phyloP scores from a whole-genome alignment of 2,888 invertebrate species.

The Sipha maydis region DNA sequence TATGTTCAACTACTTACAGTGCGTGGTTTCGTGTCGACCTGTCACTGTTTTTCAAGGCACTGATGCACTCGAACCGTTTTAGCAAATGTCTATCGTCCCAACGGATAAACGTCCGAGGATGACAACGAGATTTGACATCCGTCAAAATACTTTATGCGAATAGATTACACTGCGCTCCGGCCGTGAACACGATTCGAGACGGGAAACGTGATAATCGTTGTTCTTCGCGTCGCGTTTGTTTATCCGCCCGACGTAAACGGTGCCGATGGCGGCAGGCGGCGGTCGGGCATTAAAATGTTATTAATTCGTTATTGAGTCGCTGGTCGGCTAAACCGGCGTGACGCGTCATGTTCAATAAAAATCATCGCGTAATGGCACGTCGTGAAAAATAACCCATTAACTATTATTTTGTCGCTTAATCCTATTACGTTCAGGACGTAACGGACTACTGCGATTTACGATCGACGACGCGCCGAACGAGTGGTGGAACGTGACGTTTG shows the following conservation, averaged over 20 bases:
- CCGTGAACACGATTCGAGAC: background rate
- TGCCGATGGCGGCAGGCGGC: background rate
- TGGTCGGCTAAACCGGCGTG: background rate
- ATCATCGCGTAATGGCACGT: too few relatives aligned
- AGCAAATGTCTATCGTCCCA: background rate
- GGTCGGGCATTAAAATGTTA: background rate
- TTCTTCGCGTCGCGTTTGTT: background rate
- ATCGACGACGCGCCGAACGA: background rate
- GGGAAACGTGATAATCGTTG: background rate
- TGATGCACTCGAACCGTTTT: too few relatives aligned
- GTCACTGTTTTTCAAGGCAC: constrained; percentile 12
- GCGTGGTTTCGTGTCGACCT: background rate
- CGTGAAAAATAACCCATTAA: background rate
- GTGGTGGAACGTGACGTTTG: background rate
- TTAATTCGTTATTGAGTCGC: background rate
- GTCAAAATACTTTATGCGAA: constrained; percentile 4
- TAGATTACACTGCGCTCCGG: background rate
- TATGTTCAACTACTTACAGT: background rate
- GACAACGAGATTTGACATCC: too few relatives aligned
- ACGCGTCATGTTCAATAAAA: too few relatives aligned
- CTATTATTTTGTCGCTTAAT: background rate
- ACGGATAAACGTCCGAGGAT: background rate
- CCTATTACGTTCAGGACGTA: background rate
- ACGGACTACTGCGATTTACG: background rate
- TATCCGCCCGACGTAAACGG: background rate